Evolutionary conservation across 2,797 vertebrate species (phyloP).

Genomic region (Linurgus olivaceus): DNA sequence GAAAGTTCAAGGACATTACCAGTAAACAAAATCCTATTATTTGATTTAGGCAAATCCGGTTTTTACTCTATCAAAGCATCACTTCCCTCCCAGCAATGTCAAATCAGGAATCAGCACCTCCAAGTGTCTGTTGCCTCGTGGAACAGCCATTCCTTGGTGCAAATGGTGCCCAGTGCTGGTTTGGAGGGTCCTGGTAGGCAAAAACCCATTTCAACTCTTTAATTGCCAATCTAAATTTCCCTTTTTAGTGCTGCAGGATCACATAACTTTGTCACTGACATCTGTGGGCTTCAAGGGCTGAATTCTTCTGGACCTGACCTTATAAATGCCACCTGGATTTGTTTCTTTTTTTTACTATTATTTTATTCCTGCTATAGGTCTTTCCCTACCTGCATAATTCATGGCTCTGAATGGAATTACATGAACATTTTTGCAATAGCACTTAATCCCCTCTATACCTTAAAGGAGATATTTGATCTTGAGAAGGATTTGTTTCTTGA

Average conservation of each 20-base stretch:
- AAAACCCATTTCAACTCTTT: constrained; percentile 17
- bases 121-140: not conserved
- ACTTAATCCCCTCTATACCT: constrained; percentile 33
- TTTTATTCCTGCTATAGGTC: not conserved
- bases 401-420: constrained; percentile 3
- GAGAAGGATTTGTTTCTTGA: constrained; percentile 28
- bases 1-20: not conserved
- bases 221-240: constrained; percentile 12
- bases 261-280: not conserved
- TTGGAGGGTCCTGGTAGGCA: not conserved
- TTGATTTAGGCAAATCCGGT: not conserved
- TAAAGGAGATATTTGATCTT: constrained; percentile 40
- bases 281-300: not conserved
- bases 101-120: constrained; percentile 24
- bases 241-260: not conserved
- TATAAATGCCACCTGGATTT: not conserved
- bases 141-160: not conserved
- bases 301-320: not conserved
- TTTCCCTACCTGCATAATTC: not conserved
- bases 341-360: too few relatives aligned
- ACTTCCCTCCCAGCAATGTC: constrained; percentile 4
- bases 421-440: not conserved
- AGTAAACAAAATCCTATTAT: not conserved
- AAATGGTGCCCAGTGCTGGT: not conserved
- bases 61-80: not conserved